Percentiles rank a stretch among this genome's conserved stretches.
phyloP scores from a whole-genome alignment of 1,140 invertebrate species.

The Leptinotarsa texana region DNA sequence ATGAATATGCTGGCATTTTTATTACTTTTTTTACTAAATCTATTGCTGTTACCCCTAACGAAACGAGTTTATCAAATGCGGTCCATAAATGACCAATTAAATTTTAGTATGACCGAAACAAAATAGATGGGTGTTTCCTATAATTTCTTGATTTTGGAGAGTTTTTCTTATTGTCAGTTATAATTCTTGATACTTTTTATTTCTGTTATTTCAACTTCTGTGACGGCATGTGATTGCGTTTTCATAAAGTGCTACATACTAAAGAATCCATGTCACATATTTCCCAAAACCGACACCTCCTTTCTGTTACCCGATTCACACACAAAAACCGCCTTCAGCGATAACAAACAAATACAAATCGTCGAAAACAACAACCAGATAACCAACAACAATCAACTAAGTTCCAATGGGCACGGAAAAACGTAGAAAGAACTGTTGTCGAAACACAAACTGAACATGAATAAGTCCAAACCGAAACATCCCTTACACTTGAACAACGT shows the following conservation, averaged over 20 bases:
- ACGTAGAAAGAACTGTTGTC: constrained; percentile 39
- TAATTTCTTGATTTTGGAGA: constrained; percentile 31
- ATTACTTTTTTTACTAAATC: no score
- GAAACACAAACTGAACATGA: constrained; percentile 41
- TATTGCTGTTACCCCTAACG: no score
- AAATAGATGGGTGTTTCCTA: constrained; percentile 2
- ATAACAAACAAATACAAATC: constrained; percentile 17
- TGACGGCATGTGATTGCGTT: no score
- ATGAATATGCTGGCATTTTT: no score
- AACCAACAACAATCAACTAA: constrained; percentile 25
- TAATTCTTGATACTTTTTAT: background rate
- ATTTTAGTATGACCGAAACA: no score
- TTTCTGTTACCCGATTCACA: constrained; percentile 32
- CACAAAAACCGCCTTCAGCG: constrained; percentile 27
- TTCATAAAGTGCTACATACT: no score
- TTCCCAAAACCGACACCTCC: constrained; percentile 35
- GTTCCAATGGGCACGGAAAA: constrained; percentile 15
- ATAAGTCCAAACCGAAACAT: constrained; percentile 35
- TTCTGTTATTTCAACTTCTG: no score
- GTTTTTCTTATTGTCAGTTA: constrained; percentile 30
- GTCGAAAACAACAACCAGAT: constrained; percentile 23
- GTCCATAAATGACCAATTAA: no score
- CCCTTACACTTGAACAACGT: constrained; percentile 31
- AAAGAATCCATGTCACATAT: constrained; percentile 20
- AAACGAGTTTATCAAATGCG: no score